These are phyloP conservation scores for Oeneis ivallda DNA, from an alignment of 2,888 invertebrate species.

Conservation along the genomic window DNA sequence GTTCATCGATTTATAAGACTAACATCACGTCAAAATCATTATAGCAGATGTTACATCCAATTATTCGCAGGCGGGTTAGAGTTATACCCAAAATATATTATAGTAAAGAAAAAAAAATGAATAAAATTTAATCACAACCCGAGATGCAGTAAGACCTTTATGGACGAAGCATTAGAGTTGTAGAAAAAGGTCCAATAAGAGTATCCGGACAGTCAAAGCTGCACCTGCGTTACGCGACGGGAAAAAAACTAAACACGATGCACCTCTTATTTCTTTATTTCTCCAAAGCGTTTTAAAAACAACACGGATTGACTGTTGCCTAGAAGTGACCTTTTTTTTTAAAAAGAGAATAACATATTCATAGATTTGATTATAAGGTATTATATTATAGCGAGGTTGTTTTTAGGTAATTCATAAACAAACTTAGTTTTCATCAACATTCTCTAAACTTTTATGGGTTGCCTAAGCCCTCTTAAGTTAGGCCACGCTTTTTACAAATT, in stretches of 20 bases:
- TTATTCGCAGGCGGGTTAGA: too few relatives aligned
- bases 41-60: too few relatives aligned
- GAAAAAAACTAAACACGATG: conserved; percentile 45
- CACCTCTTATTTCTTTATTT: conserved; percentile 47
- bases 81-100: too few relatives aligned
- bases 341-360: neutral
- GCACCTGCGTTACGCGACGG: conserved; percentile 73
- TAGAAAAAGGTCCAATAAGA: conserved; percentile 50
- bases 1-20: too few relatives aligned
- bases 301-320: conserved; percentile 29
- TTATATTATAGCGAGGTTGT: neutral
- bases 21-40: too few relatives aligned
- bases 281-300: conserved; percentile 37
- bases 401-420: neutral
- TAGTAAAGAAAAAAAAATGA: too few relatives aligned
- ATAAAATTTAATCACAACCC: too few relatives aligned
- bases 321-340: conserved; percentile 27
- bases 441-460: too few relatives aligned
- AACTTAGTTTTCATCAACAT: too few relatives aligned
- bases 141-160: conserved; percentile 20
- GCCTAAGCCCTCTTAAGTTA: too few relatives aligned
- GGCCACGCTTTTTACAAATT: too few relatives aligned
- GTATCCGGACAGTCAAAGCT: conserved; percentile 49
- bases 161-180: conserved; percentile 45
- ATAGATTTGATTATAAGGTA: too few relatives aligned